Evolutionary conservation across 2,113 vertebrate species (phyloP).

Genomic region (Rhinichthys klamathensis): DNA sequence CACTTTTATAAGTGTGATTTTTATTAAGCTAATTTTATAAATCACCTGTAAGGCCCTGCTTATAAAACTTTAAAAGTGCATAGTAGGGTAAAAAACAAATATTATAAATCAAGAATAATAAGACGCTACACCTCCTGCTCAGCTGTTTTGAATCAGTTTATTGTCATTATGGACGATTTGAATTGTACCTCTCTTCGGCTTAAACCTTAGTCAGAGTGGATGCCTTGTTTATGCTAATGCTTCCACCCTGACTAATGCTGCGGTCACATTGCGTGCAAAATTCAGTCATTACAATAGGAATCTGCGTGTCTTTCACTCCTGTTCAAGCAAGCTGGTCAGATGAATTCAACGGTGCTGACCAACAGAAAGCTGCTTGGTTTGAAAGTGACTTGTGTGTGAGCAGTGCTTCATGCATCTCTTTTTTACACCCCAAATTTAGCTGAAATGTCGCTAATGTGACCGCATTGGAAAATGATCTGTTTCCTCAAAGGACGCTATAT

Average conservation of each 20-base stretch:
- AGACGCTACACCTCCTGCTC: conserved; percentile 10
- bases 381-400: background rate
- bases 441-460: background rate
- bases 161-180: background rate
- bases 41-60: conserved; percentile 18
- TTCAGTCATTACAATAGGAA: background rate
- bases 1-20: conserved; percentile 27
- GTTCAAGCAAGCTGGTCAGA: too few species aligned
- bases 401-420: background rate
- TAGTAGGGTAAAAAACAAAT: background rate
- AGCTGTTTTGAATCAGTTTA: conserved; percentile 9
- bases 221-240: background rate
- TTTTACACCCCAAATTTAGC: background rate
- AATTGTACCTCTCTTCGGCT: background rate
- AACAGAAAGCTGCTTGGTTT: background rate
- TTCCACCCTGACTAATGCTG: background rate
- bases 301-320: background rate
- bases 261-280: background rate
- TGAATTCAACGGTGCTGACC: background rate
- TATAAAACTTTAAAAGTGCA: conserved; percentile 11
- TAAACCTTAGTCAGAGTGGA: background rate
- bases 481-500: background rate
- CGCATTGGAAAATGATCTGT: background rate
- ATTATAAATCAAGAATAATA: conserved; percentile 1
- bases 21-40: conserved; percentile 29